Evolutionary conservation across 2,888 invertebrate species (phyloP).

Genomic region (Thecophora atra): DNA sequence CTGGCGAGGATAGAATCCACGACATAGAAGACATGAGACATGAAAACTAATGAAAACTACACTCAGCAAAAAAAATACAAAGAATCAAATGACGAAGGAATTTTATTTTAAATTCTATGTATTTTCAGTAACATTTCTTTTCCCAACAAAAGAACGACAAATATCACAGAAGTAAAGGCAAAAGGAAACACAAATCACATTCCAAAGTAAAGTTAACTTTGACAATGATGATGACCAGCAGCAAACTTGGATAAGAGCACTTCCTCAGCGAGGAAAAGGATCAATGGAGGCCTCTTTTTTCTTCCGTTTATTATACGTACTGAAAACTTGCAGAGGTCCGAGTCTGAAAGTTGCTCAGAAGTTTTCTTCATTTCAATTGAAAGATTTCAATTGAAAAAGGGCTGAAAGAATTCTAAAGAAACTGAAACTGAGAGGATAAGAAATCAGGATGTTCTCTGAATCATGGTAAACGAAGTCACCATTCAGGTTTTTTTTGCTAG

Average conservation of each 20-base stretch:
- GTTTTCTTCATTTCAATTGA: constrained; percentile 11
- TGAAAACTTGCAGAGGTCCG: background rate
- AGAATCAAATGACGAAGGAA: too few relatives aligned
- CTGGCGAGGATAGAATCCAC: too few relatives aligned
- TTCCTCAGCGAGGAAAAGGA: background rate
- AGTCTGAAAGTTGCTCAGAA: constrained; percentile 1
- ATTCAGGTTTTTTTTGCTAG: too few relatives aligned
- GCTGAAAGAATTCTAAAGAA: constrained; percentile 7
- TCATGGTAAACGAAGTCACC: too few relatives aligned
- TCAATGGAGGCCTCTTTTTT: background rate
- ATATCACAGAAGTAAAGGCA: background rate
- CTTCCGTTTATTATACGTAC: background rate
- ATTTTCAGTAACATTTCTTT: too few relatives aligned
- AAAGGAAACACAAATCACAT: background rate
- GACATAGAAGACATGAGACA: too few relatives aligned
- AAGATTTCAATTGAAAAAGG: constrained; percentile 6
- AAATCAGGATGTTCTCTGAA: too few relatives aligned
- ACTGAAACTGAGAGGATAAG: background rate
- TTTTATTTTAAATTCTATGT: too few relatives aligned
- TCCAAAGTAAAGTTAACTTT: background rate
- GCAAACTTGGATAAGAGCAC: background rate
- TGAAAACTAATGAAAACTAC: too few relatives aligned
- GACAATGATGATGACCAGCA: background rate
- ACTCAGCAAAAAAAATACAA: too few relatives aligned
- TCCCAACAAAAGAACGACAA: too few relatives aligned